phyloP scores from a whole-genome alignment of 2,113 vertebrate genomes.

The Gracilinanus agilis region DNA sequence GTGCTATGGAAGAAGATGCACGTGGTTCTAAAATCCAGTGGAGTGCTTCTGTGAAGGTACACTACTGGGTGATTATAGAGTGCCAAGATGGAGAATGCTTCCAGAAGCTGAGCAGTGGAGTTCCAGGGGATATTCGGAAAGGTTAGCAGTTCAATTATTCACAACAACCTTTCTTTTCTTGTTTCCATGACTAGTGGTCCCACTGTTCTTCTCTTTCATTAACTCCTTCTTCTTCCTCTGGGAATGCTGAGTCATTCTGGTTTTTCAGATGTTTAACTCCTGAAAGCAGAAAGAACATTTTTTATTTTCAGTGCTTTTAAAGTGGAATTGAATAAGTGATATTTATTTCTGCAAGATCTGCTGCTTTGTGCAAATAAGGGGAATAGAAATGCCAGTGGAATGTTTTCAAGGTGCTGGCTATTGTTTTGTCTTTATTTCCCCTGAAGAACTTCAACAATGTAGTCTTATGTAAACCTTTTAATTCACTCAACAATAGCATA shows the following conservation, averaged over 20 bases:
- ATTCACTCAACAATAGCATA: conserved; percentile 45
- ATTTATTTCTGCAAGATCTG: conserved; percentile 44
- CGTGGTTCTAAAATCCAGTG: conserved; percentile 67
- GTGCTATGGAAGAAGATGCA: conserved; percentile 54
- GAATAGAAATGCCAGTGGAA: conserved; percentile 24
- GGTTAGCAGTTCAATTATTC: conserved; percentile 71
- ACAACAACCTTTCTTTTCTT: conserved; percentile 38
- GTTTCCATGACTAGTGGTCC: conserved; percentile 70
- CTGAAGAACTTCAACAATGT: not conserved
- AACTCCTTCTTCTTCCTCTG: conserved; percentile 87
- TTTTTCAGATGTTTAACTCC: conserved; percentile 89
- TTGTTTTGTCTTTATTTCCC: conserved; percentile 33
- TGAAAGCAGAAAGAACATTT: conserved; percentile 82
- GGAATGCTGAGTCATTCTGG: conserved; percentile 84
- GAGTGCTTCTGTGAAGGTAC: conserved; percentile 52
- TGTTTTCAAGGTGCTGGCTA: not conserved
- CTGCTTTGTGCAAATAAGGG: conserved; percentile 44
- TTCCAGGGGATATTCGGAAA: conserved; percentile 66
- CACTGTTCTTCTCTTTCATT: conserved; percentile 85
- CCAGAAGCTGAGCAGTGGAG: conserved; percentile 60
- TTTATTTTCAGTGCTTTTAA: conserved; percentile 59
- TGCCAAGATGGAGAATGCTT: conserved; percentile 47
- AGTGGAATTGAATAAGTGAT: not conserved
- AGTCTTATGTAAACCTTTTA: conserved; percentile 24
- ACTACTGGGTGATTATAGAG: conserved; percentile 15